Percentiles rank a stretch among this genome's conserved stretches.
Conservation (phyloP, 2,888 invertebrate genomes). For the Cylindroiulus punctatus region DNA sequence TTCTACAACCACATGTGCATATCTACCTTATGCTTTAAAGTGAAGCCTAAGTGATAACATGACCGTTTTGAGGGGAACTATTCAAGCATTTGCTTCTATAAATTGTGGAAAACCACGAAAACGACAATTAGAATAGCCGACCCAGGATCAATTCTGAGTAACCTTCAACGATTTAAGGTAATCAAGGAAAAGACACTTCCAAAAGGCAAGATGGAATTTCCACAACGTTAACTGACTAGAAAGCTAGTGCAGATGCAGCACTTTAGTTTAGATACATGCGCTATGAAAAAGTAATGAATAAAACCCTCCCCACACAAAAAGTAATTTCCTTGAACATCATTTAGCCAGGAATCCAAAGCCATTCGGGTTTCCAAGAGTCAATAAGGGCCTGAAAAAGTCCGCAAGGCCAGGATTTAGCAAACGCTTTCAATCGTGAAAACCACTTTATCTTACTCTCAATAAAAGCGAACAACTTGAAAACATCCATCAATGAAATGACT, state of each 20-base stretch:
- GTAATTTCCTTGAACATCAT: neutral
- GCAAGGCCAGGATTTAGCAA: neutral
- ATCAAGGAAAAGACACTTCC: neutral
- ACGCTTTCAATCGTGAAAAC: neutral
- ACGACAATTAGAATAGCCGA: no score
- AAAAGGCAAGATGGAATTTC: neutral
- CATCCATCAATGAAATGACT: conserved; percentile 25
- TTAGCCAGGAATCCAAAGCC: neutral
- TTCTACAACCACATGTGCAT: no score
- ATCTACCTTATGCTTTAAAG: no score
- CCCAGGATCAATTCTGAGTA: no score
- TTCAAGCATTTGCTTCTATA: no score
- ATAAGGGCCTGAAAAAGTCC: conserved; percentile 23
- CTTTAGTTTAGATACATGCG: neutral
- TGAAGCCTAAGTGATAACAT: no score
- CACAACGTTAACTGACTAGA: neutral
- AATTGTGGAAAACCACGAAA: no score
- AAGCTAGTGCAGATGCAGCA: neutral
- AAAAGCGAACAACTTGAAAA: conserved; percentile 35
- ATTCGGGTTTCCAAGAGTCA: neutral
- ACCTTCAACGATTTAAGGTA: no score
- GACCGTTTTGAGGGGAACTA: no score
- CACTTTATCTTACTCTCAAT: conserved; percentile 18
- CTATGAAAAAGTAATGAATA: neutral
- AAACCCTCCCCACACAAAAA: neutral